Base-by-base conservation (phyloP, 2,888 invertebrate genomes). In the Dicycla oo region DNA sequence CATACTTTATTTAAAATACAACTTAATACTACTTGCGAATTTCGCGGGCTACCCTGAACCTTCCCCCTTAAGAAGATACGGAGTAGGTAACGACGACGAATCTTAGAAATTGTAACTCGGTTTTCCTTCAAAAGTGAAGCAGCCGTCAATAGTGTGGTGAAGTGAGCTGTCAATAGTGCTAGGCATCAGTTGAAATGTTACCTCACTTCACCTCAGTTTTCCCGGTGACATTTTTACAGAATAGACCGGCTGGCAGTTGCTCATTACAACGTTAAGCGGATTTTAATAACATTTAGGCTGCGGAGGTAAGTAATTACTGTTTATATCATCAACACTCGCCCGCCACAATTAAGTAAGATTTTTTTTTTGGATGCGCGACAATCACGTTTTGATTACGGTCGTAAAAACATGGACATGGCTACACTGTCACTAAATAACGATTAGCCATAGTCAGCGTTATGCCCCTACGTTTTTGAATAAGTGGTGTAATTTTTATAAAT, bases 261-360 rank as follows among this genome's bases (percentile, higher is more conserved):
- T 80, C 81, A 86, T 85, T 88, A 88, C 73, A 91, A 89, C 91
- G 91, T 93, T 95, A 95, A 96, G 94, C 92, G 93, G 86, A 93
- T 95, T 96, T 95, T 96, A 96, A 96, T 96, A 96, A 94, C 95
- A 91, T 93, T 94, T 93, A 86, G 91, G 90, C 88, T 91, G 90
- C 91, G 90, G 88, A 89, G 89, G 89, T 90, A 90, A 89, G 92
- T 95, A 95, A 95, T 96, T 95, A 95, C 92, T 91, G 92, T 93
- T 93, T 94, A 93, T 94, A 91, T 92, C 94, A 94, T 95, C 94
- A 94, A 94, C 95, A 94, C 95, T 93, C 92, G 89, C 87, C 91
- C 87, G 89, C 89, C 93, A 94, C 93, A 95, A 95, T 95, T 94
- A 95, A 95, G 91, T 93, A 88, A 86, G 89, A 91, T 93, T 94